Evolutionary conservation across 2,113 vertebrate genomes (phyloP).

Genomic region (human): GRCh38 chr16:56101501-56102000

Average conservation of each 20-base stretch:
- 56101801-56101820: neutral
- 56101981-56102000: neutral
- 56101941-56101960: conserved; percentile 9
- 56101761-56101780: neutral
- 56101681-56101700: neutral
- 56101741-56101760: neutral
- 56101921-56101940: conserved; percentile 39
- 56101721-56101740: neutral
- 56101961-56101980: neutral
- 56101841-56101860: neutral
- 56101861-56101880: neutral
- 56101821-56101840: neutral
- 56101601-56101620: neutral
- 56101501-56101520: neutral
- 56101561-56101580: neutral
- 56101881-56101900: neutral
- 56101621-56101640: neutral
- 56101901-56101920: conserved; percentile 4
- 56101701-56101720: neutral
- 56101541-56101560: neutral
- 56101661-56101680: neutral
- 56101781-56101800: neutral
- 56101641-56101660: neutral
- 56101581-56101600: neutral
- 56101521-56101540: neutral